A percentile compares a stretch with the other conserved stretches of the same genome.
phyloP scores from a whole-genome alignment of 2,797 vertebrate species.

The Thalassophryne amazonica region DNA sequence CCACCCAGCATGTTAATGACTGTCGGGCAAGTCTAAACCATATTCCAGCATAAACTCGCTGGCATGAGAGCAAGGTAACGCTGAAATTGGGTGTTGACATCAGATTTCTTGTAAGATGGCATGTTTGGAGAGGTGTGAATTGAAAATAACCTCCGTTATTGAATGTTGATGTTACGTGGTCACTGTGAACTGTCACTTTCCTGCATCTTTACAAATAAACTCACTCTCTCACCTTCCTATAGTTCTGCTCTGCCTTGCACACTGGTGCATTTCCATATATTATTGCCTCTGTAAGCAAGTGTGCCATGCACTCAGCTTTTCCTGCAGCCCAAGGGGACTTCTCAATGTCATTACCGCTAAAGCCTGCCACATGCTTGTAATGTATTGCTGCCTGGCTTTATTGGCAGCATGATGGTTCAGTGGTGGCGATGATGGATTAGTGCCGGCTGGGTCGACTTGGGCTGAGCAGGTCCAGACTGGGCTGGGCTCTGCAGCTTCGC shows the following conservation, averaged over 20 bases:
- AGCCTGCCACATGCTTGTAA: conserved; percentile 79
- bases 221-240: conserved; percentile 17
- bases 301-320: conserved; percentile 64
- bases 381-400: conserved; percentile 78
- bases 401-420: conserved; percentile 80
- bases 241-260: conserved; percentile 37
- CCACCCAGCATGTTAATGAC: conserved; percentile 8
- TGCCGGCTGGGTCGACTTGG: conserved; percentile 51
- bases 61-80: conserved; percentile 32
- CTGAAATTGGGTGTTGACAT: conserved; percentile 37
- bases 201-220: conserved; percentile 9
- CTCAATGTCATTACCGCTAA: conserved; percentile 82
- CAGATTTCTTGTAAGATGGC: conserved; percentile 38
- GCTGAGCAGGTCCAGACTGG: conserved; percentile 54
- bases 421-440: conserved; percentile 77
- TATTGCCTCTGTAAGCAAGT: conserved; percentile 80
- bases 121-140: conserved; percentile 40
- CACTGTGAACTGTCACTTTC: conserved; percentile 30
- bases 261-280: conserved; percentile 71
- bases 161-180: conserved; percentile 14
- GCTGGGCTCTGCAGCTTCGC: conserved; percentile 64
- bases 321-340: conserved; percentile 73
- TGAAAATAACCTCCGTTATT: conserved; percentile 22
- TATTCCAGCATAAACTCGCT: conserved; percentile 23
- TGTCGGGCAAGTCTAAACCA: conserved; percentile 29